Percentiles rank a stretch among this genome's conserved stretches.
phyloP scores from a whole-genome alignment of 1,140 invertebrate genomes.

The Aphelinus certus region DNA sequence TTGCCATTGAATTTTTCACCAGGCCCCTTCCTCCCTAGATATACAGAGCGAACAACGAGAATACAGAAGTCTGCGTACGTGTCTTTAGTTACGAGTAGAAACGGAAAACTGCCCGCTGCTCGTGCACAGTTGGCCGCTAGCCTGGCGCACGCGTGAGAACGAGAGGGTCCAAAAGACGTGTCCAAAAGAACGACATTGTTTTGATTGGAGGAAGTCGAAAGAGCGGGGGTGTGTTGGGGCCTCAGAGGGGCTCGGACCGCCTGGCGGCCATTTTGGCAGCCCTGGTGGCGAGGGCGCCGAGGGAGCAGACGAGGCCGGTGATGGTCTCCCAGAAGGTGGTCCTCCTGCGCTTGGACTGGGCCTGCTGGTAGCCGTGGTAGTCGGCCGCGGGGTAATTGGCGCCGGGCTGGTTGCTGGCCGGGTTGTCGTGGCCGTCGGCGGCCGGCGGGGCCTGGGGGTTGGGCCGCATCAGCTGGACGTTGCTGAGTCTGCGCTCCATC shows the following conservation, averaged over 20 bases:
- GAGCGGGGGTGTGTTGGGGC: background rate
- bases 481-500: conserved; percentile 59
- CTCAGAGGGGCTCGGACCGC: conserved; percentile 55
- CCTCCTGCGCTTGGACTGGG: conserved; percentile 42
- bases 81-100: background rate
- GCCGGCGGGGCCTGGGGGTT: no score
- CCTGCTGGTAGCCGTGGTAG: background rate
- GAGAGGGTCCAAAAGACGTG: no score
- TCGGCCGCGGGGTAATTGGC: background rate
- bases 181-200: no score
- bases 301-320: conserved; percentile 62
- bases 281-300: conserved; percentile 61
- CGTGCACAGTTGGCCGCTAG: no score
- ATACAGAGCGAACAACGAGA: no score
- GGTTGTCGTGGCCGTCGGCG: conserved; percentile 37
- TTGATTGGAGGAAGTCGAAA: no score
- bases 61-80: no score
- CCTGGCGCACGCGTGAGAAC: no score
- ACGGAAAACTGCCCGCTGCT: background rate
- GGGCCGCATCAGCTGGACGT: conserved; percentile 51
- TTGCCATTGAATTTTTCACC: no score
- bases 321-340: conserved; percentile 62
- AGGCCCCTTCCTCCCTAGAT: no score
- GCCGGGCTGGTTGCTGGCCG: conserved; percentile 31
- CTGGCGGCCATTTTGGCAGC: conserved; percentile 61